These are phyloP conservation scores for Zoanthus solanderi DNA, from an alignment of 92 coral and sea anemone genomes.

Conservation along the genomic window DNA sequence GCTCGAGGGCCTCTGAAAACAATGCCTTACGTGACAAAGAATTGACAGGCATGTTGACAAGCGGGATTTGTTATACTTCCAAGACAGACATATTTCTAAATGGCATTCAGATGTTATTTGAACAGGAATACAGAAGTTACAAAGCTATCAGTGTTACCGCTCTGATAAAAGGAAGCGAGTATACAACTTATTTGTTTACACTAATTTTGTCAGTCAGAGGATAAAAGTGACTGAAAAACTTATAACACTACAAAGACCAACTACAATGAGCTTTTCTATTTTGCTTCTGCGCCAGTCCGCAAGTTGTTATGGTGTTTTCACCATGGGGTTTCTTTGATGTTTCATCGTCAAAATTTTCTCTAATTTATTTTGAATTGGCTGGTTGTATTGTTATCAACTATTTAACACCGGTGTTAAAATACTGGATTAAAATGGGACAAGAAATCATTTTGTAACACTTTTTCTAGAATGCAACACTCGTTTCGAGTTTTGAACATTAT, in stretches of 20 bases:
- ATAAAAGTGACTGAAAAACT: constrained; percentile 1
- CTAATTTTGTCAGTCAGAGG: neutral
- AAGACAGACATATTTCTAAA: neutral
- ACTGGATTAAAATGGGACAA: neutral
- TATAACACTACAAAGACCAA: neutral
- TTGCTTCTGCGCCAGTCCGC: neutral
- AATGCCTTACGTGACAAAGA: constrained; percentile 27
- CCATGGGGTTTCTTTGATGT: constrained; percentile 20
- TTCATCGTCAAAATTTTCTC: neutral
- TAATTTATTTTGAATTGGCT: neutral
- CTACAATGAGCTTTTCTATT: neutral
- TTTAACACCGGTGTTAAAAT: neutral
- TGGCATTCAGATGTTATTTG: constrained; percentile 2
- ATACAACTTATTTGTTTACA: neutral
- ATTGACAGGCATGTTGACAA: constrained; percentile 4
- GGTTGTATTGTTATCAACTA: neutral
- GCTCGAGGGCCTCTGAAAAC: constrained; percentile 61
- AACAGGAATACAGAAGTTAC: neutral
- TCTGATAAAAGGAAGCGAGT: neutral
- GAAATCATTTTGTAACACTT: too few relatives aligned
- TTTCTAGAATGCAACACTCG: too few relatives aligned
- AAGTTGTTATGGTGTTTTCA: neutral
- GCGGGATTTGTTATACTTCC: neutral
- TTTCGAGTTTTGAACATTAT: too few relatives aligned
- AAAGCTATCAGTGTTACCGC: constrained; percentile 26